Percentiles rank a stretch among this genome's conserved stretches.
Evolutionary conservation across 1,140 invertebrate species (phyloP).

Genomic region (Drosophila cardini): DNA sequence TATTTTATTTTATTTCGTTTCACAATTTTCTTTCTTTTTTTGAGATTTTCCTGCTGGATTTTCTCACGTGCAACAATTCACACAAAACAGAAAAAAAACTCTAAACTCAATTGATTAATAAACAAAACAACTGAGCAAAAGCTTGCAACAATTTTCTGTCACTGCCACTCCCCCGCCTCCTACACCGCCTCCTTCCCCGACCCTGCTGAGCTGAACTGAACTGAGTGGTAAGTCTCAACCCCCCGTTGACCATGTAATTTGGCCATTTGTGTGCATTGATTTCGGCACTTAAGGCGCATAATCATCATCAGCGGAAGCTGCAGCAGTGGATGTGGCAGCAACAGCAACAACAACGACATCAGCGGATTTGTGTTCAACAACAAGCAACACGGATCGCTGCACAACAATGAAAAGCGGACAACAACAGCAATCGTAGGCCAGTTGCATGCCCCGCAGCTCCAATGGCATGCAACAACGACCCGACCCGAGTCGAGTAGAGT

Average conservation of each 20-base stretch:
- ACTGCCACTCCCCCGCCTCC: constrained; percentile 1
- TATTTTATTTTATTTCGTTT: constrained; percentile 27
- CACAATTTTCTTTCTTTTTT: constrained; percentile 15
- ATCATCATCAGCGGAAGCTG: constrained; percentile 55
- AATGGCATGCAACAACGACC: constrained; percentile 41
- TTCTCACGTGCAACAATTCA: constrained; percentile 41
- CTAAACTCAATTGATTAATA: constrained; percentile 69
- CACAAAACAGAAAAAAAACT: neutral
- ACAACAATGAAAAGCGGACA: constrained; percentile 49
- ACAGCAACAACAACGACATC: constrained; percentile 36
- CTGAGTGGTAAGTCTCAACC: constrained; percentile 7
- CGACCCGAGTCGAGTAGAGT: constrained; percentile 36
- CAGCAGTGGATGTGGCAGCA: constrained; percentile 7
- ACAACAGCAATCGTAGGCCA: constrained; percentile 13
- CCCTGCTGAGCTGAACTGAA: neutral
- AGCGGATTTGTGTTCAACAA: constrained; percentile 56
- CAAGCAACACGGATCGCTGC: constrained; percentile 61
- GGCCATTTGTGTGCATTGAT: constrained; percentile 84
- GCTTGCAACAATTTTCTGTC: constrained; percentile 38
- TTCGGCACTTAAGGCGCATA: constrained; percentile 83
- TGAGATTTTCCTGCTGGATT: constrained; percentile 34
- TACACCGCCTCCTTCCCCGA: too few relatives aligned
- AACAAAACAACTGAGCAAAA: constrained; percentile 64
- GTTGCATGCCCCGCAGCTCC: constrained; percentile 38
- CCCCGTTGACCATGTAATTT: constrained; percentile 70